Percentiles rank a stretch among this genome's conserved stretches.
phyloP scores from a whole-genome alignment of 2,113 vertebrate species.

The Panthera tigris region DNA sequence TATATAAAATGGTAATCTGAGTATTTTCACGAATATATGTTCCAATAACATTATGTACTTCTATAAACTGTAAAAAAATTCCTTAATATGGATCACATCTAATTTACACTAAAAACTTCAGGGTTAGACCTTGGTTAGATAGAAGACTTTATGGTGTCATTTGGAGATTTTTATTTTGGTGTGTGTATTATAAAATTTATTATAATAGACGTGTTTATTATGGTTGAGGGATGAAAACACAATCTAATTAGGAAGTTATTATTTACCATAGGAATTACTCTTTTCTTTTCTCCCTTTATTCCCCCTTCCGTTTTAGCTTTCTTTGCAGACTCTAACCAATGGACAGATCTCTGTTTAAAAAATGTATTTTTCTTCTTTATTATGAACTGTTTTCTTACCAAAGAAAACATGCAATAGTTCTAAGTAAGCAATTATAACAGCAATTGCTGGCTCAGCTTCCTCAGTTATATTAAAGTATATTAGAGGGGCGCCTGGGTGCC shows the following conservation, averaged over 20 bases:
- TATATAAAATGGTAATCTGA: background rate
- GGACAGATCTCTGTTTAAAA: background rate
- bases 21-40: background rate
- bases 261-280: background rate
- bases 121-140: background rate
- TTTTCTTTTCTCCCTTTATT: background rate
- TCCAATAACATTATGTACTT: background rate
- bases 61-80: background rate
- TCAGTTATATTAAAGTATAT: background rate
- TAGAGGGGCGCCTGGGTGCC: too few relatives aligned
- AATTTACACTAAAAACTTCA: background rate
- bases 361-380: background rate
- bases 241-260: background rate
- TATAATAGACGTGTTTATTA: background rate
- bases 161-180: background rate
- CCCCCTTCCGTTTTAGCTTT: background rate
- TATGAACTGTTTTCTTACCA: background rate
- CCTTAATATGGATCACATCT: background rate
- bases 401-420: background rate
- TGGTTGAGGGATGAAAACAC: background rate
- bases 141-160: background rate
- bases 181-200: background rate
- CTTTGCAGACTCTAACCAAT: background rate
- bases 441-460: background rate
- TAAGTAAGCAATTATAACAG: background rate